Conservation (phyloP, 2,888 invertebrate species). For the Cheilosia vernalis region DNA sequence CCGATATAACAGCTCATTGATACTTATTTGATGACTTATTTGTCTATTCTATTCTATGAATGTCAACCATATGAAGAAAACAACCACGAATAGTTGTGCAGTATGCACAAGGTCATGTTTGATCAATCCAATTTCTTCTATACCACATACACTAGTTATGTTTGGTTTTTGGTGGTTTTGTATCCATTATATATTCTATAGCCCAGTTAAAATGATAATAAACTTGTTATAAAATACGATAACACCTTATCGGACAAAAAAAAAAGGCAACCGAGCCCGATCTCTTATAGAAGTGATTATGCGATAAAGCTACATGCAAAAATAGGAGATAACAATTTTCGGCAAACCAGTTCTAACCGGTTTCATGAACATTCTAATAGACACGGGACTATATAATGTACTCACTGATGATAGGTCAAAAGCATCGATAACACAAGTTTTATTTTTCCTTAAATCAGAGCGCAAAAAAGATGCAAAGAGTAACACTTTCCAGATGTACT, state of each 20-base stretch:
- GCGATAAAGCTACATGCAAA: conserved; percentile 5
- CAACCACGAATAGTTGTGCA: no score
- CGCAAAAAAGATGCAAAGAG: no score
- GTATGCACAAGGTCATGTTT: no score
- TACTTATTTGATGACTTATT: no score
- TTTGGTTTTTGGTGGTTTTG: no score
- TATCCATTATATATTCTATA: no score
- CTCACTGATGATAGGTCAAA: neutral
- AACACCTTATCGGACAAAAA: neutral
- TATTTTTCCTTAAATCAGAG: neutral
- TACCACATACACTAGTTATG: no score
- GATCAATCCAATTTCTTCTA: no score
- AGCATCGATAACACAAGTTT: neutral
- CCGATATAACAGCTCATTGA: no score
- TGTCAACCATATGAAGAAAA: no score
- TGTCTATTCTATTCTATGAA: no score
- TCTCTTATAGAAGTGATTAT: neutral
- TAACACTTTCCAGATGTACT: neutral
- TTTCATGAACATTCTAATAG: neutral
- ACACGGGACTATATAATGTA: neutral
- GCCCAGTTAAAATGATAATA: no score
- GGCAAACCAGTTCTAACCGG: conserved; percentile 6
- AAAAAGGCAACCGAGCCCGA: neutral
- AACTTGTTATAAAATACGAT: neutral
- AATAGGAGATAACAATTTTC: neutral